Percentiles rank a stretch among this genome's conserved stretches.
Evolutionary conservation across 2,888 invertebrate species (phyloP).

Genomic region (Anticlea derivata): DNA sequence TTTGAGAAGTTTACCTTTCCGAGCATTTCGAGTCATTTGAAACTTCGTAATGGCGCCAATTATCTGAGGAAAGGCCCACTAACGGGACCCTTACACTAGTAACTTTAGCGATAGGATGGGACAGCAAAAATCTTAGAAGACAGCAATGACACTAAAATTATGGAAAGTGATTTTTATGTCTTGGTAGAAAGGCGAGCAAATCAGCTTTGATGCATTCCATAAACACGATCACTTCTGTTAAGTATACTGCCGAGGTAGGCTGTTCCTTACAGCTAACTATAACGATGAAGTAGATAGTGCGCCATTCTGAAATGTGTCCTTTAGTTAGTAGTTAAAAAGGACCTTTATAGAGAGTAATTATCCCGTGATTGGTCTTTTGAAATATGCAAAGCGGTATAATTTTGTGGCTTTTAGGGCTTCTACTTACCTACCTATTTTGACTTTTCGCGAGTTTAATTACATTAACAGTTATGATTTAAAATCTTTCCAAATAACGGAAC

Average conservation of each 20-base stretch:
- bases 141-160: background rate
- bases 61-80: conserved; percentile 9
- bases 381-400: background rate
- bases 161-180: too few species aligned
- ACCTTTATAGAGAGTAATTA: background rate
- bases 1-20: conserved; percentile 11
- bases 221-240: too few species aligned
- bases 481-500: too few species aligned
- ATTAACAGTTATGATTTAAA: too few species aligned
- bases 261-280: too few species aligned
- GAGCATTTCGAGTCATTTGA: conserved; percentile 13
- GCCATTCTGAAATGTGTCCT: too few species aligned
- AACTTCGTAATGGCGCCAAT: conserved; percentile 14
- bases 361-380: background rate
- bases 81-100: conserved; percentile 1
- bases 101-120: background rate
- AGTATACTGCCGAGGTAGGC: too few species aligned
- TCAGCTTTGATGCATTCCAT: too few species aligned
- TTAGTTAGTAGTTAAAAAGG: background rate
- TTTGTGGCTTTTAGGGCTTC: conserved; percentile 2
- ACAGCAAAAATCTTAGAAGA: background rate
- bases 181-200: too few species aligned
- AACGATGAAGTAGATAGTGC: too few species aligned
- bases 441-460: too few species aligned
- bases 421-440: too few species aligned